Evolutionary conservation across 92 coral and sea anemone genomes (phyloP).

Genomic region (Umimayanthus kanabou): DNA sequence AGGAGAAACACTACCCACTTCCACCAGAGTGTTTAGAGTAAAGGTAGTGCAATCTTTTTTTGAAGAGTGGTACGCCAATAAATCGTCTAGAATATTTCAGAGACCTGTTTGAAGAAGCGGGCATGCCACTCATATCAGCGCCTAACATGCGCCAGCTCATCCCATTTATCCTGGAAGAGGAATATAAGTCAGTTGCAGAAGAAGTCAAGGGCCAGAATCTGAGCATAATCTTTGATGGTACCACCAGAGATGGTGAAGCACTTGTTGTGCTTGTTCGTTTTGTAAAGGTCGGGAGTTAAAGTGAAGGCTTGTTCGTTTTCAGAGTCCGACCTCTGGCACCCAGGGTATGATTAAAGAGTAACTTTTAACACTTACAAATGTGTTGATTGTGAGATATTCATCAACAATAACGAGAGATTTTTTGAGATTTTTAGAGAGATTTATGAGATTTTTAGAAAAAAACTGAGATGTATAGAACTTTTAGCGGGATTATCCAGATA

Average conservation of each 20-base stretch:
- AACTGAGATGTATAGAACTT: no score
- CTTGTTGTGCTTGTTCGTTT: conserved; percentile 39
- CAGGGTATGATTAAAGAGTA: no score
- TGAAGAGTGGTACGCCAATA: conserved; percentile 17
- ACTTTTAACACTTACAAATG: no score
- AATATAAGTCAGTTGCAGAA: conserved; percentile 34
- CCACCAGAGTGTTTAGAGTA: conserved; percentile 44
- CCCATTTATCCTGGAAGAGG: conserved; percentile 53
- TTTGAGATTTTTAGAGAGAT: no score
- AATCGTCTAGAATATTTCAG: conserved; percentile 43
- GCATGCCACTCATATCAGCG: conserved; percentile 44
- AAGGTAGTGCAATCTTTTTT: conserved; percentile 44
- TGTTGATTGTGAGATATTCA: no score
- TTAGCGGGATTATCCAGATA: no score
- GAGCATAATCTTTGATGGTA: conserved; percentile 49
- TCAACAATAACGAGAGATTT: no score
- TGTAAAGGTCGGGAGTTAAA: conserved; percentile 43
- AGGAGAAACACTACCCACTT: conserved; percentile 42
- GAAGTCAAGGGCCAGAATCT: conserved; percentile 43
- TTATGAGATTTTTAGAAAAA: no score
- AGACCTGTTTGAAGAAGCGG: conserved; percentile 54
- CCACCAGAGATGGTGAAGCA: conserved; percentile 55
- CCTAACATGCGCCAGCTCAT: conserved; percentile 51
- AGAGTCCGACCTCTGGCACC: conserved; percentile 27
- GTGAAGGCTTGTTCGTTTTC: conserved; percentile 39